phyloP scores from a whole-genome alignment of 1,140 invertebrate species.

The Drosophila yakuba region DNA sequence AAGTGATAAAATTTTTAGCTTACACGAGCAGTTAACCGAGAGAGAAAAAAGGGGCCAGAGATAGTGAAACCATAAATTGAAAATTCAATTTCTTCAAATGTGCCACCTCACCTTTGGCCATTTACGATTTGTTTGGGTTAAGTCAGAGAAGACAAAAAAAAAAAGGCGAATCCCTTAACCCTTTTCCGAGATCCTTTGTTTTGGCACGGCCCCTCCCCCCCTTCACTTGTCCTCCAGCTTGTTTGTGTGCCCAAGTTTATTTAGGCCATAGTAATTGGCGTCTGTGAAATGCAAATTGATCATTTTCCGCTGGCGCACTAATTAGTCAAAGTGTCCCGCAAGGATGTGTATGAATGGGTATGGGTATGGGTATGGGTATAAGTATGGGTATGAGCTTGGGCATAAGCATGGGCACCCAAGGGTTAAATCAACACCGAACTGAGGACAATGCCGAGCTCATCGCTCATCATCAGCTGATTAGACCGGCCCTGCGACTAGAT shows the following conservation, averaged over 20 bases:
- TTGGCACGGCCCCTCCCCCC: conserved; percentile 5
- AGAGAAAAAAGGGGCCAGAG: conserved; percentile 17
- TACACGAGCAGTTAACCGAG: conserved; percentile 71
- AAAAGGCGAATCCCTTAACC: conserved; percentile 1
- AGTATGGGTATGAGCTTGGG: background rate
- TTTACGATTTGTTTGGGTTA: conserved; percentile 78
- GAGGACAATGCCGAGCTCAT: conserved; percentile 36
- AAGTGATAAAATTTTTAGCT: conserved; percentile 83
- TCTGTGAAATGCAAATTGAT: conserved; percentile 80
- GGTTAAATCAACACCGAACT: conserved; percentile 65
- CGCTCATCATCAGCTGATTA: conserved; percentile 67
- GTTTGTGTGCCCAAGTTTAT: conserved; percentile 28
- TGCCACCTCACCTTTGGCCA: conserved; percentile 45
- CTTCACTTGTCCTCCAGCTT: background rate
- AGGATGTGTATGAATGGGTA: conserved; percentile 15
- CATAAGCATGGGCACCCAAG: conserved; percentile 24
- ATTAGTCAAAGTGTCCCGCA: conserved; percentile 76
- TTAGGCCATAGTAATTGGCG: conserved; percentile 65
- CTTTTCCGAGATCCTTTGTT: conserved; percentile 41
- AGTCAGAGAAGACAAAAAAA: background rate
- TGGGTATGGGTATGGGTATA: background rate
- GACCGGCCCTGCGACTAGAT: conserved; percentile 57
- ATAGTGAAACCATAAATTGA: conserved; percentile 78
- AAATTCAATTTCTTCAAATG: conserved; percentile 82
- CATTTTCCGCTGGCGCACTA: conserved; percentile 74